phyloP scores from a whole-genome alignment of 37 sponge, comb jelly and placozoan genomes.

The Mnemiopsis leidyi region DNA sequence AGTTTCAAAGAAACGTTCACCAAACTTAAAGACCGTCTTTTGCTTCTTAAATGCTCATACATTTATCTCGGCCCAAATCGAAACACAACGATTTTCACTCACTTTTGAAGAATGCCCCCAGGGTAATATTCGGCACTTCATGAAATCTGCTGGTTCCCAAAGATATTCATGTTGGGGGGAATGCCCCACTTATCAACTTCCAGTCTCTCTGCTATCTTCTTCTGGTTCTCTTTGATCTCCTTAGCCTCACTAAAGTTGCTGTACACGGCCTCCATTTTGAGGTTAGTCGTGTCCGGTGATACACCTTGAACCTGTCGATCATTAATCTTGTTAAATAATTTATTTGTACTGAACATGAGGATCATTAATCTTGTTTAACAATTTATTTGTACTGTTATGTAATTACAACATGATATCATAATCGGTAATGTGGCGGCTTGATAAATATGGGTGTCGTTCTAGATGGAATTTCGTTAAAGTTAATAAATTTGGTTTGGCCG shows the following conservation, averaged over 20 bases:
- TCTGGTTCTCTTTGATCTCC: neutral
- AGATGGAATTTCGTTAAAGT: too few relatives aligned
- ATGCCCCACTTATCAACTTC: constrained; percentile 15
- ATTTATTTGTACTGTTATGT: too few relatives aligned
- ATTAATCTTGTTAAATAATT: neutral
- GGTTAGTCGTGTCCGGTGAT: neutral
- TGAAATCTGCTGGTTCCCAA: neutral
- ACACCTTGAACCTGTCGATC: neutral
- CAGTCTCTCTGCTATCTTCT: neutral
- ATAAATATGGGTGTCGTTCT: neutral
- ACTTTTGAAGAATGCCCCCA: too few relatives aligned
- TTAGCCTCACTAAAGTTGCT: neutral
- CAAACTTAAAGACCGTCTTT: neutral
- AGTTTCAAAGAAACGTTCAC: too few relatives aligned
- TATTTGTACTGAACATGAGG: neutral
- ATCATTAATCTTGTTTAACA: neutral
- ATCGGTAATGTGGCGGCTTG: neutral
- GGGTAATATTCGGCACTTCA: neutral
- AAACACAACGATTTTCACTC: neutral
- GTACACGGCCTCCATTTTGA: neutral
- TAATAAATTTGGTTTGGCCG: neutral
- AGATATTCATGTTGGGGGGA: neutral
- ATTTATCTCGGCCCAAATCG: neutral
- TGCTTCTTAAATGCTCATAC: neutral
- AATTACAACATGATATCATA: neutral